A percentile compares a stretch with the other conserved stretches of the same genome.
Conservation (phyloP, 1,140 invertebrate species). For the Subanguina moxae region DNA sequence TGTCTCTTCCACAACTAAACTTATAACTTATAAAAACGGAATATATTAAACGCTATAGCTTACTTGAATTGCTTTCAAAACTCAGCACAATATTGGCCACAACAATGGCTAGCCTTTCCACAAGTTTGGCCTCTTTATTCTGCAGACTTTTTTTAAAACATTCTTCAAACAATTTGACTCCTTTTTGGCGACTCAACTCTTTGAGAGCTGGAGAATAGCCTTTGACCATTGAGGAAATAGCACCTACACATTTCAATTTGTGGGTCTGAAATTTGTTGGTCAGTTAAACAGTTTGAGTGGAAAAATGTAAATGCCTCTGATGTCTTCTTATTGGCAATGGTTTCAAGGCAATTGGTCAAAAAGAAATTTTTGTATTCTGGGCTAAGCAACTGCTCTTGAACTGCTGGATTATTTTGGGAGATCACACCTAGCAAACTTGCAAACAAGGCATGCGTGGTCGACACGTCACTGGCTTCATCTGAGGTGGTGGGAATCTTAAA, state of each 20-base stretch:
- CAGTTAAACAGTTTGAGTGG: background rate
- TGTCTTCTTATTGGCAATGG: background rate
- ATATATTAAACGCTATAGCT: background rate
- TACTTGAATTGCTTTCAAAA: background rate
- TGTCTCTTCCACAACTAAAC: background rate
- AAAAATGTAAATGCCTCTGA: slow-evolving; percentile 4
- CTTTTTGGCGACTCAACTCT: slow-evolving; percentile 15
- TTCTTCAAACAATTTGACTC: slow-evolving; percentile 14
- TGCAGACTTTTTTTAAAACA: slow-evolving; percentile 15
- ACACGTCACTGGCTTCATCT: background rate
- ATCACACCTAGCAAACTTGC: slow-evolving; percentile 18
- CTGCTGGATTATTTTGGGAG: slow-evolving; percentile 24
- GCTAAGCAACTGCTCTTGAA: slow-evolving; percentile 22
- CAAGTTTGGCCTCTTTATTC: slow-evolving; percentile 9
- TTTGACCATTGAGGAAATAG: slow-evolving; percentile 28
- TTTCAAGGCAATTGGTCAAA: background rate
- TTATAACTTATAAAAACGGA: no score
- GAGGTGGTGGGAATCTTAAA: background rate
- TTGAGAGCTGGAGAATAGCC: slow-evolving; percentile 23
- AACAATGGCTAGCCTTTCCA: slow-evolving; percentile 15
- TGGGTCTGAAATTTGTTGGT: slow-evolving; percentile 12
- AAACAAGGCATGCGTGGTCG: background rate
- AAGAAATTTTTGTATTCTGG: slow-evolving; percentile 3
- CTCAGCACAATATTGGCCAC: slow-evolving; percentile 16
- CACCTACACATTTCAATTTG: slow-evolving; percentile 19